Conservation (phyloP, 2,888 invertebrate genomes). For the Torymus auratus region DNA sequence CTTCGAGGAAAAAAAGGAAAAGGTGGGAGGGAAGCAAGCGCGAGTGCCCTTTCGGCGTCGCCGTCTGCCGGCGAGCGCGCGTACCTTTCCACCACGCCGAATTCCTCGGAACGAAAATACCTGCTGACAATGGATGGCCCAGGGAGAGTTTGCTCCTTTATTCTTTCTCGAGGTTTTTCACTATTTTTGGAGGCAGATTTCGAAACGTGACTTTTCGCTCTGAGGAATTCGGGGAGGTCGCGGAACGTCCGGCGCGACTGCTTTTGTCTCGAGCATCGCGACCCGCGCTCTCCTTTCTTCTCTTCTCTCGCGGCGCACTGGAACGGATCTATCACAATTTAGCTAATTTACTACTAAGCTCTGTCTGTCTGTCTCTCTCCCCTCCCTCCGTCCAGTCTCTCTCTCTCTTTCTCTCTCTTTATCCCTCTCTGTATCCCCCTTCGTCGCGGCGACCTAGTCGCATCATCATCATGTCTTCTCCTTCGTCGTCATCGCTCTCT, state of each 20-base stretch:
- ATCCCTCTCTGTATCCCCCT: neutral
- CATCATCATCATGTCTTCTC: conserved; percentile 4
- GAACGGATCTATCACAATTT: conserved; percentile 62
- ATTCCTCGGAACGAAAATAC: no score
- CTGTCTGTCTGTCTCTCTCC: conserved; percentile 18
- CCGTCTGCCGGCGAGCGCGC: conserved; percentile 47
- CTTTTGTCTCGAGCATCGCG: no score
- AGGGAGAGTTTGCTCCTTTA: no score
- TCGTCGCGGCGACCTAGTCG: conserved; percentile 13
- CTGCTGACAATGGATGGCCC: no score
- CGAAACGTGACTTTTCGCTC: neutral
- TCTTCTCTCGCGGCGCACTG: neutral
- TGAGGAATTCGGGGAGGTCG: neutral
- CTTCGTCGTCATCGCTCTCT: conserved; percentile 20
- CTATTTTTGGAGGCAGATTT: no score
- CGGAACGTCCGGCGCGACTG: neutral
- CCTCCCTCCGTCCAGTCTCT: conserved; percentile 14
- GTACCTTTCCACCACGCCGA: conserved; percentile 2
- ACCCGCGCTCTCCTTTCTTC: no score
- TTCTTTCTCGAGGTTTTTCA: no score
- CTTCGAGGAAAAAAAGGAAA: neutral
- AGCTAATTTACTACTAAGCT: conserved; percentile 60
- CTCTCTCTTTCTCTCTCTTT: conserved; percentile 16
- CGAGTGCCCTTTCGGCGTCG: conserved; percentile 42
- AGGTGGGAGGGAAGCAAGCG: conserved; percentile 20